These are phyloP conservation scores for Thripadectes ignobilis DNA, from an alignment of 2,797 vertebrate genomes.

Conservation along the genomic window DNA sequence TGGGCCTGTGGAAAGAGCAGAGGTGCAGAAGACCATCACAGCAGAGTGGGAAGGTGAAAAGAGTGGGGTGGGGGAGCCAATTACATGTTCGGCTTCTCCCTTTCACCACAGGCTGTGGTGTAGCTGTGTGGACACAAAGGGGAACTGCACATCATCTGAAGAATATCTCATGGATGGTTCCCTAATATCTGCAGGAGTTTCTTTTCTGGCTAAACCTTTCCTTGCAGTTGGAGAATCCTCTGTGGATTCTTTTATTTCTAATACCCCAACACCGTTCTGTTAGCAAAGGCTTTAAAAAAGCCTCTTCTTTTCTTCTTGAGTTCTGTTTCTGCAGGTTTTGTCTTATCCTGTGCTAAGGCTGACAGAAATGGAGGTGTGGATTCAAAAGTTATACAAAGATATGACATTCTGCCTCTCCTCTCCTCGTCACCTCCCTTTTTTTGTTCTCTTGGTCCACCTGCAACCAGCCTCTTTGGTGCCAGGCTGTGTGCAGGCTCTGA, in stretches of 20 bases:
- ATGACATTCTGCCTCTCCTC: neutral
- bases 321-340: neutral
- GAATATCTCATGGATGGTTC: neutral
- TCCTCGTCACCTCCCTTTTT: neutral
- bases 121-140: neutral
- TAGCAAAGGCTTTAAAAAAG: neutral
- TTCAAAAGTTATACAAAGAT: neutral
- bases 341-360: neutral
- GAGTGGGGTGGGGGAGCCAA: neutral
- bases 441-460: neutral
- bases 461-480: fast-evolving
- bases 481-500: neutral
- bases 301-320: neutral
- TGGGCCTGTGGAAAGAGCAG: neutral
- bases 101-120: neutral
- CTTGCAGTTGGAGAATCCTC: neutral
- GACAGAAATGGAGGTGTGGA: neutral
- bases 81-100: neutral
- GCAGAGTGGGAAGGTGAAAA: neutral
- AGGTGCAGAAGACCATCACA: neutral
- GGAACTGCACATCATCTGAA: neutral
- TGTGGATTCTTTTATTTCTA: neutral
- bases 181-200: neutral
- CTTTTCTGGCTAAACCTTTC: neutral
- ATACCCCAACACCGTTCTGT: neutral